phyloP scores from a whole-genome alignment of 2,888 invertebrate species.

The Chesias legatella region DNA sequence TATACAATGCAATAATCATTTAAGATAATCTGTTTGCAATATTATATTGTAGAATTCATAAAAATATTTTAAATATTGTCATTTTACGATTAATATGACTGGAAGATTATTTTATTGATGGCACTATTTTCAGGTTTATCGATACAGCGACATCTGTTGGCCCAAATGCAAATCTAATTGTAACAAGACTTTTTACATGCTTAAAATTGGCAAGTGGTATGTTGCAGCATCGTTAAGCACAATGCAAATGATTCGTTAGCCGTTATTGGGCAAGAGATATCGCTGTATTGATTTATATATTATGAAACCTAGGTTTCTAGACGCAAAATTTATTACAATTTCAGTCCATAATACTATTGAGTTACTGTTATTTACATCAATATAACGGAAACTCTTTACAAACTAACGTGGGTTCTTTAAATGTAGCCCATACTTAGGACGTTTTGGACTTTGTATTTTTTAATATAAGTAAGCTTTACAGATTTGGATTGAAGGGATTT shows the following conservation, averaged over 20 bases:
- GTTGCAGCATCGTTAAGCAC: no score
- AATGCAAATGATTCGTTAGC: no score
- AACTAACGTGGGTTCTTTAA: slow-evolving; percentile 40
- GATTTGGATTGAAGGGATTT: no score
- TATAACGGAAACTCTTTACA: slow-evolving; percentile 60
- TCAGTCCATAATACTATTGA: slow-evolving; percentile 71
- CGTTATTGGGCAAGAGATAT: slow-evolving; percentile 45
- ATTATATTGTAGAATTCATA: no score
- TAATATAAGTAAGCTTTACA: no score
- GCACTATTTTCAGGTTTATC: slow-evolving; percentile 21
- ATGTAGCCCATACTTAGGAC: no score
- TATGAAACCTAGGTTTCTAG: slow-evolving; percentile 53
- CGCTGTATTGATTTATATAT: slow-evolving; percentile 37
- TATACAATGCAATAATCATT: no score
- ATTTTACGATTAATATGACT: neutral
- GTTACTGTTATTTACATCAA: slow-evolving; percentile 57
- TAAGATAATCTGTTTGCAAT: no score
- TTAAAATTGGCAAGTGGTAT: no score
- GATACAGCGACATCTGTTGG: slow-evolving; percentile 21
- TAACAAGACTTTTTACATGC: no score
- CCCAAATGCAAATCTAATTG: neutral
- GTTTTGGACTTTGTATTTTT: no score
- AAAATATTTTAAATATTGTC: no score
- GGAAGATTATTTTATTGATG: slow-evolving; percentile 18
- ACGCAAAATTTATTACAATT: slow-evolving; percentile 67